These are phyloP conservation scores for Meandrusa payeni DNA, from an alignment of 2,888 invertebrate species.

Conservation along the genomic window DNA sequence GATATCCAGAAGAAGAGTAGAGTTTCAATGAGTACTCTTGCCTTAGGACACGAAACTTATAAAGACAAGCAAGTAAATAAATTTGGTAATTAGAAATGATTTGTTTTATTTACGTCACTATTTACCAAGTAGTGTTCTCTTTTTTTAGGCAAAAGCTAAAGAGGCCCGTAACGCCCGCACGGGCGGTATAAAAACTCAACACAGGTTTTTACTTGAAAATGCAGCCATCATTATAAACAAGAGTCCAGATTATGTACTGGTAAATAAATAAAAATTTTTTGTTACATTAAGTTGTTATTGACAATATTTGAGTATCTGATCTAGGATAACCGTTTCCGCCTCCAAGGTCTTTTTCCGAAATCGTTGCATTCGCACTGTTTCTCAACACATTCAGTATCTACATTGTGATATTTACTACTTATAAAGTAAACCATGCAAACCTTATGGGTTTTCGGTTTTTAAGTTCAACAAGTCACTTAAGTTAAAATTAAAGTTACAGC, in stretches of 20 bases:
- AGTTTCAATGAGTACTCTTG: slow-evolving; percentile 65
- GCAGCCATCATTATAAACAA: slow-evolving; percentile 80
- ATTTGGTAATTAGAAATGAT: slow-evolving; percentile 36
- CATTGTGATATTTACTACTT: too few relatives aligned
- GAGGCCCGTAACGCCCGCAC: slow-evolving; percentile 78
- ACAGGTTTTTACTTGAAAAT: slow-evolving; percentile 85
- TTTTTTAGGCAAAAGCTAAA: slow-evolving; percentile 81
- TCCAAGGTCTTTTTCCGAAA: too few relatives aligned
- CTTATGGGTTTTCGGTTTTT: too few relatives aligned
- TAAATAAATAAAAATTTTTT: slow-evolving; percentile 35
- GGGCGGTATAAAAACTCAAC: slow-evolving; percentile 67
- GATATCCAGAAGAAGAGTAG: slow-evolving; percentile 63
- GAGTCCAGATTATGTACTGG: slow-evolving; percentile 79
- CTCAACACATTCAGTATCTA: too few relatives aligned
- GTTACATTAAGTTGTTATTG: too few relatives aligned
- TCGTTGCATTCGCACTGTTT: too few relatives aligned
- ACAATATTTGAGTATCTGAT: too few relatives aligned
- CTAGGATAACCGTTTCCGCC: too few relatives aligned
- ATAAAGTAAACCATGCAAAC: too few relatives aligned
- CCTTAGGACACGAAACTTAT: slow-evolving; percentile 65
- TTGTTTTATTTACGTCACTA: slow-evolving; percentile 42
- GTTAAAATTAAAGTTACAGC: too few relatives aligned
- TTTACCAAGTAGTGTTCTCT: slow-evolving; percentile 25
- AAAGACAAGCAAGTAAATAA: slow-evolving; percentile 76
- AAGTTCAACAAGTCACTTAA: too few relatives aligned